These are phyloP conservation scores for Chionis minor DNA, from an alignment of 2,113 vertebrate species.

Conservation along the genomic window DNA sequence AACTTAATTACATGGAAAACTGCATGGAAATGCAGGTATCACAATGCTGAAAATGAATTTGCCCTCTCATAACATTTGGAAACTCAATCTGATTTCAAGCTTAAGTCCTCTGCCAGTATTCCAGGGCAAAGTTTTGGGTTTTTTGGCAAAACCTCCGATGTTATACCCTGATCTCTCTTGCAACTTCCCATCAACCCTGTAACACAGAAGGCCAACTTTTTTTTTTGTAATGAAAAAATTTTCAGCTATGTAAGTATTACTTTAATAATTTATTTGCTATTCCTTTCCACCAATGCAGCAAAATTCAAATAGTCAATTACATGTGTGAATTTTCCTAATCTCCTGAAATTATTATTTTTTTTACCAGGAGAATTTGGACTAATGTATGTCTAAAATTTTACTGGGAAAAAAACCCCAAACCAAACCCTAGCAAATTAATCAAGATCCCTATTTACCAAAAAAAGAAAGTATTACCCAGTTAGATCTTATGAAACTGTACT, in stretches of 20 bases:
- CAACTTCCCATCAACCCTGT: not conserved
- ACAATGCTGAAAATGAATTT: not conserved
- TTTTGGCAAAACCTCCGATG: not conserved
- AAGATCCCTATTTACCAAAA: not conserved
- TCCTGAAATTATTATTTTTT: not conserved
- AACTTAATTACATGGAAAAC: not conserved
- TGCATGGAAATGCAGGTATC: not conserved
- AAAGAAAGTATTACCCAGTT: not conserved
- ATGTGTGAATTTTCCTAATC: not conserved
- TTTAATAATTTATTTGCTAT: not conserved
- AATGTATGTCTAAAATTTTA: not conserved
- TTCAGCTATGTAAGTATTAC: not conserved
- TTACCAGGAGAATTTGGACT: not conserved
- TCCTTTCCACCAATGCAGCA: not conserved
- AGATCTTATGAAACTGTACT: not conserved
- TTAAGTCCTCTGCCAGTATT: not conserved
- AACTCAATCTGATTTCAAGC: not conserved
- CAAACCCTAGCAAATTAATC: not conserved
- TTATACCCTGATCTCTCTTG: not conserved
- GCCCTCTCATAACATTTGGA: not conserved
- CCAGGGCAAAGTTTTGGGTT: rapidly evolving
- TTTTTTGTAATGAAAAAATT: not conserved
- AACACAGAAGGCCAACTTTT: not conserved
- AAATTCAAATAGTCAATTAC: not conserved
- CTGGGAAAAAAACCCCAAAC: not conserved